Conservation (phyloP, 92 coral and sea anemone species). For the Isaurus tuberculatus region DNA sequence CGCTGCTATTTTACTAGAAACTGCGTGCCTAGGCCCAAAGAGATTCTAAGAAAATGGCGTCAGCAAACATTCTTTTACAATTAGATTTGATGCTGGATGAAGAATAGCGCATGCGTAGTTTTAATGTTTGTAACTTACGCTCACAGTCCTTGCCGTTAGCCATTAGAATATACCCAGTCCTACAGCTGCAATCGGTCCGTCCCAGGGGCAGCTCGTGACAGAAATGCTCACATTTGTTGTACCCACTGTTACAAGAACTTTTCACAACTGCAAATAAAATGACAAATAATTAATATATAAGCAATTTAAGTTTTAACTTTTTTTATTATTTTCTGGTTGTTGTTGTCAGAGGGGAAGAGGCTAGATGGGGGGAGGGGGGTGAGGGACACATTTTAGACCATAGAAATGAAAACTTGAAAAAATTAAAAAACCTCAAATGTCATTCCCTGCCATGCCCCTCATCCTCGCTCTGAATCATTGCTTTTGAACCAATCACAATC, state of each 20-base stretch:
- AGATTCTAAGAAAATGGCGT: too few species aligned
- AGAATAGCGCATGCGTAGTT: neutral
- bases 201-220: conserved; percentile 85
- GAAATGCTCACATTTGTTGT: conserved; percentile 84
- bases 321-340: neutral
- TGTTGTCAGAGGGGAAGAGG: too few species aligned
- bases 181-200: conserved; percentile 83
- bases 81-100: neutral
- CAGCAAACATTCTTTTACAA: neutral
- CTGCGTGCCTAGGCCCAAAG: too few species aligned
- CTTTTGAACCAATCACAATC: too few species aligned
- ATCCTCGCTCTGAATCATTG: too few species aligned
- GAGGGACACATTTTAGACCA: too few species aligned
- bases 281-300: neutral
- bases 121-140: conserved; percentile 60
- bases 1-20: too few species aligned
- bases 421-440: too few species aligned
- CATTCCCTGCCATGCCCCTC: too few species aligned
- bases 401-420: too few species aligned
- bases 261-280: conserved; percentile 72
- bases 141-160: conserved; percentile 82
- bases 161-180: conserved; percentile 70
- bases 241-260: conserved; percentile 88
- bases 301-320: neutral
- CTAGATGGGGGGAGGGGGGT: too few species aligned